Percentiles rank a stretch among this genome's conserved stretches.
Evolutionary conservation across 2,113 vertebrate species (phyloP).

Genomic region (Tamias sibiricus): DNA sequence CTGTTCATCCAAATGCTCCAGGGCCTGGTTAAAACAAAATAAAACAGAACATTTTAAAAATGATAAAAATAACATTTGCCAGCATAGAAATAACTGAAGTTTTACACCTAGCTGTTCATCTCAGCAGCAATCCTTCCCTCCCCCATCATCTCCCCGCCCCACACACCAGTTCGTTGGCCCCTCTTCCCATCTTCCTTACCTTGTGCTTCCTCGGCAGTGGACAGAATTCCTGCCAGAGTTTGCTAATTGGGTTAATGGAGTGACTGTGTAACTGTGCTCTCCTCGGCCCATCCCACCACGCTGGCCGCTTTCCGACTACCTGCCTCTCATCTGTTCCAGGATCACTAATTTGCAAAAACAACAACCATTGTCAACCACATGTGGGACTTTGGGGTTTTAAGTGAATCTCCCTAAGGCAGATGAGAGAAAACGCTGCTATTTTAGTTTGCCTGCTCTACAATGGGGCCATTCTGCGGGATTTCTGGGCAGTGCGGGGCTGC

Average conservation of each 20-base stretch:
- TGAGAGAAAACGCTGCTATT: slow-evolving; percentile 73
- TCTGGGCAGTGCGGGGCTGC: background rate
- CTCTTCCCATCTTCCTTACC: background rate
- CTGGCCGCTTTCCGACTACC: slow-evolving; percentile 72
- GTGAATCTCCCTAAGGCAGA: slow-evolving; percentile 53
- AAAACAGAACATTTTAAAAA: slow-evolving; percentile 43
- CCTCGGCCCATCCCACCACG: slow-evolving; percentile 17
- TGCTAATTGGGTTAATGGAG: slow-evolving; percentile 75
- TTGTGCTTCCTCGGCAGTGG: background rate
- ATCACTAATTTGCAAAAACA: slow-evolving; percentile 77
- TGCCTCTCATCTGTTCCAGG: slow-evolving; percentile 65
- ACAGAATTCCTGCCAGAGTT: slow-evolving; percentile 53
- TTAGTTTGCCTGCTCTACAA: slow-evolving; percentile 64
- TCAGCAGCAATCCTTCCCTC: fast-evolving
- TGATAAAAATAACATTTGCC: slow-evolving; percentile 54
- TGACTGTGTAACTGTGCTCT: slow-evolving; percentile 74
- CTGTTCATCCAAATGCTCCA: slow-evolving; percentile 29
- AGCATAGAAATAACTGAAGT: background rate
- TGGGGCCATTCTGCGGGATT: slow-evolving; percentile 36
- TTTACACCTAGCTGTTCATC: slow-evolving; percentile 55
- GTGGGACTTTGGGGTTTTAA: slow-evolving; percentile 78
- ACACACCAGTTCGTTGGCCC: background rate
- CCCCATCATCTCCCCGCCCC: background rate
- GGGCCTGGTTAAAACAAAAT: slow-evolving; percentile 36
- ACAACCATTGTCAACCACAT: slow-evolving; percentile 69